These are phyloP conservation scores for Danio rerio DNA, from an alignment of 2,113 vertebrate genomes.

Conservation along the genomic window DNA sequence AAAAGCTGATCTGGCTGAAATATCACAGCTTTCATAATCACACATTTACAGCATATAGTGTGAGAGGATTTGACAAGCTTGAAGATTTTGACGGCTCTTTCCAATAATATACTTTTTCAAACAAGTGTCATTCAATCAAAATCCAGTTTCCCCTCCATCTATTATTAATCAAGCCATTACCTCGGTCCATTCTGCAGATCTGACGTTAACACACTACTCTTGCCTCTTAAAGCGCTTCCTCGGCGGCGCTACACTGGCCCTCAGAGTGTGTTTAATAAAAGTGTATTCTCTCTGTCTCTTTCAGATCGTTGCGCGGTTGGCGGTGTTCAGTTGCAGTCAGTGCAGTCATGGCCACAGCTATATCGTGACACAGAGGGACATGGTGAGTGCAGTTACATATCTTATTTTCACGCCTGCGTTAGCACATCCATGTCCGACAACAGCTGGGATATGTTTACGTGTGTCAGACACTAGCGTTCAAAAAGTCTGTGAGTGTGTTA, in stretches of 20 bases:
- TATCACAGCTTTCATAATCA: not conserved
- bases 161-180: constrained; percentile 27
- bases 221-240: constrained; percentile 13
- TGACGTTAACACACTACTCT: constrained; percentile 18
- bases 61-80: not conserved
- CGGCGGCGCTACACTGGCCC: not conserved
- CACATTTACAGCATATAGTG: not conserved
- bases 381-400: constrained; percentile 58
- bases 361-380: constrained; percentile 68
- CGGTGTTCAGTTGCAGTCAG: constrained; percentile 61
- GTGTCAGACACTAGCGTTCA: not conserved
- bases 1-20: not conserved
- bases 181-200: constrained; percentile 16
- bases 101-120: constrained; percentile 15
- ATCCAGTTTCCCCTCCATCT: not conserved
- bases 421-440: constrained; percentile 41
- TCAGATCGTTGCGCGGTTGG: constrained; percentile 52
- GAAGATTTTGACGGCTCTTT: not conserved
- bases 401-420: not conserved
- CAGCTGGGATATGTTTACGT: not conserved
- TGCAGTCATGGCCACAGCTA: constrained; percentile 66
- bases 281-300: constrained; percentile 16
- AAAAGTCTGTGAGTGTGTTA: not conserved
- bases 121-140: constrained; percentile 13
- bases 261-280: constrained; percentile 39